Conservation (phyloP, 2,888 invertebrate species). For the Dexiosoma caninum region DNA sequence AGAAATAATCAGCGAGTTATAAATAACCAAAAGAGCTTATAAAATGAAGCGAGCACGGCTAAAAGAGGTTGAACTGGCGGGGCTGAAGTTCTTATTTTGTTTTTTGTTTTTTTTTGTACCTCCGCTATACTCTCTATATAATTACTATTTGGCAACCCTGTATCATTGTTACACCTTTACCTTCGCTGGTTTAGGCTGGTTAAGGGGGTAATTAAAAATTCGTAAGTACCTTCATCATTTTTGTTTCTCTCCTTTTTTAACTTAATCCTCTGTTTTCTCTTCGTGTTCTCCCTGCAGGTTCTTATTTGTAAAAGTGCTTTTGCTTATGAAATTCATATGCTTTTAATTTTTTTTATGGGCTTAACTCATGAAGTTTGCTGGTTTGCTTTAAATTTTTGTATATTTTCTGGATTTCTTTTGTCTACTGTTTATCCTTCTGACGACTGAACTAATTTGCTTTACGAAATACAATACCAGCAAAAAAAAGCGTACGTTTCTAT, state of each 20-base stretch:
- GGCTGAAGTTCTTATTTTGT: no score
- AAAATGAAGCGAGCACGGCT: no score
- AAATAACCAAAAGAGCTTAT: no score
- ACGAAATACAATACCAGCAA: no score
- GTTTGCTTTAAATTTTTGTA: not conserved
- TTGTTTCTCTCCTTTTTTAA: slow-evolving; percentile 4
- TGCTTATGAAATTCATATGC: not conserved
- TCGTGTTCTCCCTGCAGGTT: not conserved
- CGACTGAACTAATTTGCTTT: not conserved
- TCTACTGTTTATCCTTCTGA: not conserved
- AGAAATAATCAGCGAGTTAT: no score
- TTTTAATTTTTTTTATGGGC: not conserved
- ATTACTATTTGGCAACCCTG: not conserved
- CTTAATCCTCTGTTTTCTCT: slow-evolving; percentile 25
- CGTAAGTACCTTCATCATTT: slow-evolving; percentile 26
- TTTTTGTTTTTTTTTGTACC: no score
- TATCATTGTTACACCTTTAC: not conserved
- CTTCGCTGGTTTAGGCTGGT: not conserved
- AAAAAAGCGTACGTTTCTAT: no score
- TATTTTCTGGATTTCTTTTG: not conserved
- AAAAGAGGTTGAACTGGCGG: no score
- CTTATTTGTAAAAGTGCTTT: not conserved
- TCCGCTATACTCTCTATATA: no score
- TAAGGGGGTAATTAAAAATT: slow-evolving; percentile 53
- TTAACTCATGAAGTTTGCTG: not conserved